Percentiles rank a stretch among this genome's conserved stretches.
Conservation (phyloP, 1,140 invertebrate species). For the Drosophila tristis region DNA sequence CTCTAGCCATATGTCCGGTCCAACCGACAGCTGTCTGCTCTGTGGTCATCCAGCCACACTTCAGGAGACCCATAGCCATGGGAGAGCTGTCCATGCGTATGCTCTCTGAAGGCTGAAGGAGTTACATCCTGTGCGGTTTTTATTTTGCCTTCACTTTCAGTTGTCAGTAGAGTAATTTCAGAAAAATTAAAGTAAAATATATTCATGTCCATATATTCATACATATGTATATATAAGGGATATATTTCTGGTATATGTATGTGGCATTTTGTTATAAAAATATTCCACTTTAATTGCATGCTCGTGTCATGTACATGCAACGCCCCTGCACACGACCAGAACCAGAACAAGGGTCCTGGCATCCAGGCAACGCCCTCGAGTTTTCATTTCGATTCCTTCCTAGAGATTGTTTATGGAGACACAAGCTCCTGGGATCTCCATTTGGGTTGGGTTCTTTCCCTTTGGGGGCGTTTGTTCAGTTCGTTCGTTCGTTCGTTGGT, state of each 20-base stretch:
- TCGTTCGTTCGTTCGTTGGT: no score
- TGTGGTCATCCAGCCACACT: constrained; percentile 11
- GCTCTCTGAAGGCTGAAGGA: neutral
- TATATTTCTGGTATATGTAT: neutral
- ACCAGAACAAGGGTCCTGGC: no score
- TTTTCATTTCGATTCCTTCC: constrained; percentile 26
- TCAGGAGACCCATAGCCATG: constrained; percentile 7
- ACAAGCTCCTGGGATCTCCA: constrained; percentile 22
- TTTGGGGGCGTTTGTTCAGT: no score
- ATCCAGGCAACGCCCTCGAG: constrained; percentile 68
- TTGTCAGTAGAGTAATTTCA: no score
- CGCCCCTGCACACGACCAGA: neutral
- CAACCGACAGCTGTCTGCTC: neutral
- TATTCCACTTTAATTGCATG: constrained; percentile 67
- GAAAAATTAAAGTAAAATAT: no score
- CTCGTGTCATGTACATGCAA: constrained; percentile 42
- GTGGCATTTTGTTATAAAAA: constrained; percentile 22
- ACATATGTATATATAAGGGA: constrained; percentile 6
- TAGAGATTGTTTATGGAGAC: constrained; percentile 65
- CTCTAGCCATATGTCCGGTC: neutral
- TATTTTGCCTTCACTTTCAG: no score
- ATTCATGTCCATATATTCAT: no score
- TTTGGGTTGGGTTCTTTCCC: no score
- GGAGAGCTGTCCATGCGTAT: constrained; percentile 11
- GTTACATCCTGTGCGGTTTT: neutral